Percentiles rank a stretch among this genome's conserved stretches.
Evolutionary conservation across 2,113 vertebrate species (phyloP).

Genomic region (Odocoileus hemionus): DNA sequence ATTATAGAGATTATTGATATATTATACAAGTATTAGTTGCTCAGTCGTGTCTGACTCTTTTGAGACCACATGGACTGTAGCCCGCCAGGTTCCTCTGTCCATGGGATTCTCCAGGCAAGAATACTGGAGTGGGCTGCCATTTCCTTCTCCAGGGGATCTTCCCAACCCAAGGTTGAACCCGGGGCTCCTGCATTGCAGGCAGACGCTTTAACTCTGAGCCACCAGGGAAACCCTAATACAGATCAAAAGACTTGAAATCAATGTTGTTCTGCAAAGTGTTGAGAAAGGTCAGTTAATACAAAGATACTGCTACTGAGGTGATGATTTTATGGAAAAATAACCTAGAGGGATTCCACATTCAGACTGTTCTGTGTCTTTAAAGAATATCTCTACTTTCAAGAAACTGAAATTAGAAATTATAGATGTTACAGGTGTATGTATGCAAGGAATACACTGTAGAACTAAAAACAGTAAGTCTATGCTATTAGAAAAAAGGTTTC

Average conservation of each 20-base stretch:
- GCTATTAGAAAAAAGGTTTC: neutral
- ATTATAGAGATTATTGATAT: neutral
- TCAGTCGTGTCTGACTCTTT: neutral
- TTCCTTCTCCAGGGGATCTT: neutral
- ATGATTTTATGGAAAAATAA: neutral
- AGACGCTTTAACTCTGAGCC: neutral
- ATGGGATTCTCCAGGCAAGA: neutral
- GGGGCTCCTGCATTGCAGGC: neutral
- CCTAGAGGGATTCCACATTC: neutral
- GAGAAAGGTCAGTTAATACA: neutral
- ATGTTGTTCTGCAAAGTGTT: neutral
- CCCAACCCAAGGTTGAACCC: neutral
- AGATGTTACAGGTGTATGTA: neutral
- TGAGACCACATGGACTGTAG: neutral
- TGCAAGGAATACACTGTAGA: neutral
- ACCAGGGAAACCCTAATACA: neutral
- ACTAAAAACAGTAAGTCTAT: neutral
- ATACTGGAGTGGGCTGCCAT: neutral
- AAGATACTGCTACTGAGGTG: neutral
- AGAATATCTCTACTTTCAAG: neutral
- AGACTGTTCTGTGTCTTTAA: neutral
- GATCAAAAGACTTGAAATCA: neutral
- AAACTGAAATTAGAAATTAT: neutral
- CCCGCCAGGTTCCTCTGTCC: fast-evolving
- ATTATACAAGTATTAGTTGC: neutral